Conservation (phyloP, 2,797 vertebrate genomes). For the Centropyge bicolor region DNA sequence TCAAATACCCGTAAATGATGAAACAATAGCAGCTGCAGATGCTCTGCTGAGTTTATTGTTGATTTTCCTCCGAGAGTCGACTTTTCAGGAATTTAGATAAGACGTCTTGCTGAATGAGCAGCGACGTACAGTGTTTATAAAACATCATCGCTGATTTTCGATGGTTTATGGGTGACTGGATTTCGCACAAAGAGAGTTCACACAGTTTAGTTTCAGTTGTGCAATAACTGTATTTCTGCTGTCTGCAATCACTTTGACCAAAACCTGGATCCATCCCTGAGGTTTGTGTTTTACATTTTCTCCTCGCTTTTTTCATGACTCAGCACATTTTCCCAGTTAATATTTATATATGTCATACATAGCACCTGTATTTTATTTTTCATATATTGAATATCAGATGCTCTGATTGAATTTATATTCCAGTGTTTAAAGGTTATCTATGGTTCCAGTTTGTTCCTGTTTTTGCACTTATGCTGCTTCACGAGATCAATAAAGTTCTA, state of each 20-base stretch:
- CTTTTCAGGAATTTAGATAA: conserved; percentile 48
- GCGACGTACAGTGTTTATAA: conserved; percentile 34
- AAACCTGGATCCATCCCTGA: not conserved
- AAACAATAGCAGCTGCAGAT: conserved; percentile 42
- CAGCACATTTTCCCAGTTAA: not conserved
- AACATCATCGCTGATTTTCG: conserved; percentile 22
- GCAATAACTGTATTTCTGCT: not conserved
- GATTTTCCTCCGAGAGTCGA: conserved; percentile 29
- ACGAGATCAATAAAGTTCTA: not conserved
- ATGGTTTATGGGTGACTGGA: conserved; percentile 23
- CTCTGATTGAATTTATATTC: not conserved
- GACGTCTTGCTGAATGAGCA: conserved; percentile 26
- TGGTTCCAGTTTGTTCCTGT: not conserved
- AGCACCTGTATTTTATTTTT: not conserved
- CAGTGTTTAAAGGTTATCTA: not conserved
- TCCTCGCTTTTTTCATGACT: not conserved
- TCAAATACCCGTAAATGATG: not conserved
- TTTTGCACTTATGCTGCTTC: not conserved
- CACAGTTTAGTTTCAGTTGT: not conserved
- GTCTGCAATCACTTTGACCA: not conserved
- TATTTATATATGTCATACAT: not conserved
- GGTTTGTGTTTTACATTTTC: not conserved
- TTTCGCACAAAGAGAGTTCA: conserved; percentile 3
- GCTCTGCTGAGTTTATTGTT: conserved; percentile 21
- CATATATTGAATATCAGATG: not conserved